Evolutionary conservation across 1,140 invertebrate genomes (phyloP).

Genomic region (Hermetia illucens): DNA sequence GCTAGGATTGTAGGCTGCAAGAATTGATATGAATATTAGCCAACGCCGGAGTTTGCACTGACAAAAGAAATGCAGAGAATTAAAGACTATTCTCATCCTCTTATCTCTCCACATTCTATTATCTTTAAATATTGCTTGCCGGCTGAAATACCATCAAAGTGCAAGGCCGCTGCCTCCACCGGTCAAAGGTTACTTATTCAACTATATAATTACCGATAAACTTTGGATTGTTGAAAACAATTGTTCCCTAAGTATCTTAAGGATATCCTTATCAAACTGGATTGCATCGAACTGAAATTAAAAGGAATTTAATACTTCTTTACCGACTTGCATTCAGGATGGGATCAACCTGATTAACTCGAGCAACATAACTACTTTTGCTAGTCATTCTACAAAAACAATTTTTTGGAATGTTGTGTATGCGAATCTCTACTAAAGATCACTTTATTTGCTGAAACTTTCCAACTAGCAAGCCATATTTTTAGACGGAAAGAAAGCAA

Average conservation of each 20-base stretch:
- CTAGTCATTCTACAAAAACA: no score
- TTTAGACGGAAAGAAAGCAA: no score
- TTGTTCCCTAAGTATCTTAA: slow-evolving; percentile 37
- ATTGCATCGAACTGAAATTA: slow-evolving; percentile 37
- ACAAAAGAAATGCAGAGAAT: not conserved
- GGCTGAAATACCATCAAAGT: not conserved
- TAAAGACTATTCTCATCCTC: not conserved
- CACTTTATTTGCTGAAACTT: no score
- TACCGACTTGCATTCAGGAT: not conserved
- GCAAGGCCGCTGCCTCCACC: no score
- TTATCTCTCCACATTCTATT: not conserved
- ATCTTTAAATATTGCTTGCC: not conserved
- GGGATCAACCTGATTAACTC: slow-evolving; percentile 5
- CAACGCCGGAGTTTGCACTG: not conserved
- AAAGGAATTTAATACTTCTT: not conserved
- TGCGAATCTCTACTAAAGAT: no score
- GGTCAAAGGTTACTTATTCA: no score
- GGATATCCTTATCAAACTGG: slow-evolving; percentile 38
- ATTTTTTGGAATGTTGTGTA: no score
- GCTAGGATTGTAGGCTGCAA: slow-evolving; percentile 37
- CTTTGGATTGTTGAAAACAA: slow-evolving; percentile 35
- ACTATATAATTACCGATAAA: slow-evolving; percentile 32
- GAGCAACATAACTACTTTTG: slow-evolving; percentile 2
- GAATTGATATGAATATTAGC: slow-evolving; percentile 10
- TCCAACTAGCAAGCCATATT: no score